These are phyloP conservation scores for Ophiodon elongatus DNA, from an alignment of 2,113 vertebrate genomes.

Conservation along the genomic window DNA sequence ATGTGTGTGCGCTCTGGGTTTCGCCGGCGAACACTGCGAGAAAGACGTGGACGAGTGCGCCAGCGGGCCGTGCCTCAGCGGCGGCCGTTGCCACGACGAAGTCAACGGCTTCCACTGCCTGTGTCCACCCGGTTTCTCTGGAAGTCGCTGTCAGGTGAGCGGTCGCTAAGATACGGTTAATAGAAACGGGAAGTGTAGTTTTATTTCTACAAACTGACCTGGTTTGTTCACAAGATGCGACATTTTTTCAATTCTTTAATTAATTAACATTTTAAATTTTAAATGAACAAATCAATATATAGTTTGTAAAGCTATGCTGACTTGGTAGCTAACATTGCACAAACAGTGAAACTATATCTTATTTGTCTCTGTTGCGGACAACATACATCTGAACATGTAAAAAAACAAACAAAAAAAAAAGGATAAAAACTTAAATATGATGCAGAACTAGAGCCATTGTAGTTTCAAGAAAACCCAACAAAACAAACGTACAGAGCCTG, in stretches of 20 bases:
- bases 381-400: too few species aligned
- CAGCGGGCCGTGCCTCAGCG: conserved; percentile 92
- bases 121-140: conserved; percentile 92
- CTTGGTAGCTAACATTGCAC: too few species aligned
- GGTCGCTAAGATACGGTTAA: rapidly evolving
- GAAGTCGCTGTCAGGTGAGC: conserved; percentile 93
- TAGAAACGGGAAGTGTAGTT: not conserved
- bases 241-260: not conserved
- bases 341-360: too few species aligned
- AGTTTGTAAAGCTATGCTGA: not conserved
- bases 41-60: conserved; percentile 91
- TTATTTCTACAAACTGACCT: not conserved
- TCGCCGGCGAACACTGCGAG: conserved; percentile 90
- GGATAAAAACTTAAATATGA: too few species aligned
- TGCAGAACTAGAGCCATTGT: too few species aligned
- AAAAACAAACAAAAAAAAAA: too few species aligned
- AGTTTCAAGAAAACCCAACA: too few species aligned
- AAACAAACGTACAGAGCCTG: too few species aligned
- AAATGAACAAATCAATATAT: not conserved
- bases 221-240: not conserved
- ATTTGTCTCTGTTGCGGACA: too few species aligned
- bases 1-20: conserved; percentile 91
- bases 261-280: too few species aligned
- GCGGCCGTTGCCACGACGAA: conserved; percentile 91
- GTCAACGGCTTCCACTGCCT: conserved; percentile 92